phyloP scores from a whole-genome alignment of 2,888 invertebrate genomes.

The Ptychoptera contaminata region DNA sequence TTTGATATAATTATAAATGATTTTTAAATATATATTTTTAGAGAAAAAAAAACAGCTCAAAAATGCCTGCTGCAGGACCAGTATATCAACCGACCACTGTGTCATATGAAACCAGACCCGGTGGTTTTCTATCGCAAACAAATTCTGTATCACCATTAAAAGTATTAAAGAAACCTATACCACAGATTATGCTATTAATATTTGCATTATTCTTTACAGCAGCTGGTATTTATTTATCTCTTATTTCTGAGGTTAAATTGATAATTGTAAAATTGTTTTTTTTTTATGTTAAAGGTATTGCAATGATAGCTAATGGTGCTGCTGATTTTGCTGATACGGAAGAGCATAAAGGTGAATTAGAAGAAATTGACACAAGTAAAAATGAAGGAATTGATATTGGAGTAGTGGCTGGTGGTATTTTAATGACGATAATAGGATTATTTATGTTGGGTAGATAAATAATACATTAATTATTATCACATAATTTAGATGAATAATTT shows the following conservation, averaged over 20 bases:
- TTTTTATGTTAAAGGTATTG: conserved; percentile 33
- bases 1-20: no score
- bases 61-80: conserved; percentile 50
- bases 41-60: no score
- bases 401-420: conserved; percentile 44
- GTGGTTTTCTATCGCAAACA: conserved; percentile 24
- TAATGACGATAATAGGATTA: conserved; percentile 43
- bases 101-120: conserved; percentile 46
- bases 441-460: conserved; percentile 37
- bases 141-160: conserved; percentile 20
- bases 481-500: no score
- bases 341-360: conserved; percentile 22
- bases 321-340: conserved; percentile 39
- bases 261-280: conserved; percentile 5
- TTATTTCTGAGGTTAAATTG: not conserved
- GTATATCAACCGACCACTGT: conserved; percentile 68
- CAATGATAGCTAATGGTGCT: conserved; percentile 45
- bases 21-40: no score
- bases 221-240: conserved; percentile 15
- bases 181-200: conserved; percentile 18
- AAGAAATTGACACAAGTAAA: conserved; percentile 13
- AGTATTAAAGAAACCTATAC: conserved; percentile 19
- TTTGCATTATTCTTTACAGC: conserved; percentile 21
- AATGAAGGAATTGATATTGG: conserved; percentile 29
- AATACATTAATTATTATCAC: no score